Evolutionary conservation across 2,888 invertebrate genomes (phyloP).

Genomic region (Malacosoma neustria): DNA sequence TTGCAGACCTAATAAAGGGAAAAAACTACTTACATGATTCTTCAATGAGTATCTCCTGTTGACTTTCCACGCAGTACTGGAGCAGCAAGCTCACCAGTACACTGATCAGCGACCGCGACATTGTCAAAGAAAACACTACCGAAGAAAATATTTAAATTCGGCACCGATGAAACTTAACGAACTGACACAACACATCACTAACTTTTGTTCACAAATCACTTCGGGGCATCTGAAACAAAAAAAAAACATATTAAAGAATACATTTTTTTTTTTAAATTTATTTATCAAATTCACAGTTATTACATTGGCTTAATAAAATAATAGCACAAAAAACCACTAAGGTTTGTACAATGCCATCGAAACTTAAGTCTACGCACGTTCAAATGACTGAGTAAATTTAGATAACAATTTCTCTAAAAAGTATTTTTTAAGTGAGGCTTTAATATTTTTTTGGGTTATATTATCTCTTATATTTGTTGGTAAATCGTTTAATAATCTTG

Average conservation of each 20-base stretch:
- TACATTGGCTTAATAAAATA: not conserved
- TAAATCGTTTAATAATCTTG: too few relatives aligned
- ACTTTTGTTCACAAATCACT: slow-evolving; percentile 14
- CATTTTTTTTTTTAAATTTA: too few relatives aligned
- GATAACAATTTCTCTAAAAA: too few relatives aligned
- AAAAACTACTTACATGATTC: slow-evolving; percentile 48
- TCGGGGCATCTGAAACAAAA: slow-evolving; percentile 22
- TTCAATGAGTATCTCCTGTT: slow-evolving; percentile 57
- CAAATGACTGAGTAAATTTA: too few relatives aligned
- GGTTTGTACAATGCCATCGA: too few relatives aligned
- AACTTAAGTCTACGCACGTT: too few relatives aligned
- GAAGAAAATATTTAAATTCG: slow-evolving; percentile 7
- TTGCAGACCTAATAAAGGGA: too few relatives aligned
- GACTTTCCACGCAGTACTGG: slow-evolving; percentile 44
- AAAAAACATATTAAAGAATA: slow-evolving; percentile 1
- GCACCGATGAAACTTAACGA: slow-evolving; percentile 18
- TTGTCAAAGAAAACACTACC: slow-evolving; percentile 25
- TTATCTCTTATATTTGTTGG: too few relatives aligned
- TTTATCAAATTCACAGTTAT: too few relatives aligned
- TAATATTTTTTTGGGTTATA: too few relatives aligned
- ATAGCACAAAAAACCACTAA: too few relatives aligned
- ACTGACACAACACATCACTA: slow-evolving; percentile 28
- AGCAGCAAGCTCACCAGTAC: slow-evolving; percentile 40
- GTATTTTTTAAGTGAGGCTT: too few relatives aligned
- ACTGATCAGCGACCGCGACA: slow-evolving; percentile 28